These are phyloP conservation scores for Drosophila subobscura DNA, from an alignment of 1,140 invertebrate genomes.

Conservation along the genomic window DNA sequence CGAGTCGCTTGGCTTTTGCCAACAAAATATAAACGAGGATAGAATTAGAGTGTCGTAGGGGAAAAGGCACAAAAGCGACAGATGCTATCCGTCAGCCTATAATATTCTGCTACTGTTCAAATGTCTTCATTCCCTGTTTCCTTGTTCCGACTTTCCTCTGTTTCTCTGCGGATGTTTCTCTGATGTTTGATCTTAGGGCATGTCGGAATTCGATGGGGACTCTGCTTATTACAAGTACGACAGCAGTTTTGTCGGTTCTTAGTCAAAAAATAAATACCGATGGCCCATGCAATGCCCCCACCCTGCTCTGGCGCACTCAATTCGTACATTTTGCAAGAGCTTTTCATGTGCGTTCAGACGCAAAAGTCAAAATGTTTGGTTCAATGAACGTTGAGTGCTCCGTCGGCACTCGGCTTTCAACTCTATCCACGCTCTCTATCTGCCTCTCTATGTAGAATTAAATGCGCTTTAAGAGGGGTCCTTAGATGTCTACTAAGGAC, in stretches of 20 bases:
- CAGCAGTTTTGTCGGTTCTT: slow-evolving; percentile 42
- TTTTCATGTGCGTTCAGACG: slow-evolving; percentile 73
- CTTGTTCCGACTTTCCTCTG: neutral
- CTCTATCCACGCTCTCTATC: neutral
- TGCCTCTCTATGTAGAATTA: slow-evolving; percentile 31
- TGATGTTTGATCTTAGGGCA: neutral
- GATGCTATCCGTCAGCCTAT: no score
- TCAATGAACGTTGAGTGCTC: slow-evolving; percentile 65
- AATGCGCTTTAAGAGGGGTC: slow-evolving; percentile 42
- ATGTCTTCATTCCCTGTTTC: neutral
- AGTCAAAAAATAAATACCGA: slow-evolving; percentile 33
- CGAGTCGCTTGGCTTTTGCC: no score
- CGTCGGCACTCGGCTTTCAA: no score
- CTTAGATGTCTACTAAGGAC: neutral
- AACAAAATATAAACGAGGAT: no score
- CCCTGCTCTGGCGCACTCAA: slow-evolving; percentile 3
- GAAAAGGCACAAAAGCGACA: no score
- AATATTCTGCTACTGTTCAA: no score
- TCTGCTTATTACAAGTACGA: slow-evolving; percentile 6
- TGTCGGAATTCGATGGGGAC: no score
- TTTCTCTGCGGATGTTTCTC: slow-evolving; percentile 11
- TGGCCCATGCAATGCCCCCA: neutral
- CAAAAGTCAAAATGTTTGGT: slow-evolving; percentile 76
- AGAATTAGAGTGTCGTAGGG: no score
- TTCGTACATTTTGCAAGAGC: slow-evolving; percentile 49